Evolutionary conservation across 1,140 invertebrate genomes (phyloP), one percentile per base, ranked within the genome.

Genomic region (Trissolcus basalis): DNA sequence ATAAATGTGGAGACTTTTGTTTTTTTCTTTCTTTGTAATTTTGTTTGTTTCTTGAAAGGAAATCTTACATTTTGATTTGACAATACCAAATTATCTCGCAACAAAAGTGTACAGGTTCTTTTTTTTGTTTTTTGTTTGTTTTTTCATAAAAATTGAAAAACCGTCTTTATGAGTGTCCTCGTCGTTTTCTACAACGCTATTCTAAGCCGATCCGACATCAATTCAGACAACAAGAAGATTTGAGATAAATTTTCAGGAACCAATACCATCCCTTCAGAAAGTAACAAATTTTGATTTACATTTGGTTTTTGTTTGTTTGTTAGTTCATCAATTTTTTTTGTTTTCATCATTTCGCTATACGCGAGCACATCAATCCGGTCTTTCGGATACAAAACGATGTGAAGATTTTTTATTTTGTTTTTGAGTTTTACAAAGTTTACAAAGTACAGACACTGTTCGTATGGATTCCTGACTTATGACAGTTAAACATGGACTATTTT

Each of bases 181-280:
- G 71, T 72, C 71, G 35, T 68, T 71, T n/a, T 67, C 39, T 64
- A 68, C 77, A 75, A 78, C 47, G 67, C 77, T 78, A 78, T 74
- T 68, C 56, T 64, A 78, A 72, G 67, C 45, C 65, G 75, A 73
- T 61, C 64, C 54, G 45, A 78, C 71, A 78, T 74, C 67, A 65
- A 78, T 78, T 74, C 48, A 71, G 65, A 73, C 76, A 71, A 71
- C 63, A 71, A 72, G 60, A 61, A 58, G 72, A 69, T 67, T 74
- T 67, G 61, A 67, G 56, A 71, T 14, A 77, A 71, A 65, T 27
- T 50, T 65, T 71, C 71, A 78, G 70, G 77, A 79, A 72, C 77
- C 71, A 63, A 79, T 75, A 71, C 71, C 60, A 74, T 74, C 33
- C 39, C 63, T 67, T 70, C 39, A n/a, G 72, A 74, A 58, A 65